Evolutionary conservation across 2,888 invertebrate species (phyloP).

Genomic region (Melinaea menophilus): DNA sequence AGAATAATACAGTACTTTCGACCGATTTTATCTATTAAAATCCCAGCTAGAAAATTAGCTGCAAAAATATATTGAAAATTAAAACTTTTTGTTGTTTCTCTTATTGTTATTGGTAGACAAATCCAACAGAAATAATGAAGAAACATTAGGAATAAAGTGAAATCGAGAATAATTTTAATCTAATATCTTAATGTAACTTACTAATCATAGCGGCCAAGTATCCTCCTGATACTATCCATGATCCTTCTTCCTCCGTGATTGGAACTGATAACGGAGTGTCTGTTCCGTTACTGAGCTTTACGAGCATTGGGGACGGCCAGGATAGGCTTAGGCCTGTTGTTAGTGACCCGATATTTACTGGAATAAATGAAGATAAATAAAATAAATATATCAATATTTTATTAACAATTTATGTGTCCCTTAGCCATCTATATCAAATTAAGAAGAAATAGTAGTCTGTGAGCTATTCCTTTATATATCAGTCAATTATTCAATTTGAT

Average conservation of each 20-base stretch:
- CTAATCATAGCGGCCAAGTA: conserved; percentile 37
- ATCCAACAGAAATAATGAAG: too few relatives aligned
- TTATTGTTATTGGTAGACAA: neutral
- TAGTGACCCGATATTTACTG: conserved; percentile 52
- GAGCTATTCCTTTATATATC: too few relatives aligned
- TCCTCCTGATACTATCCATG: conserved; percentile 46
- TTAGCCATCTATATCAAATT: too few relatives aligned
- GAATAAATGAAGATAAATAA: conserved; percentile 7
- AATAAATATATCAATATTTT: too few relatives aligned
- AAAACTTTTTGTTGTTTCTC: neutral
- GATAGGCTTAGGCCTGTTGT: conserved; percentile 46
- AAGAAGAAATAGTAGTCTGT: too few relatives aligned
- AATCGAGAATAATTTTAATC: too few relatives aligned
- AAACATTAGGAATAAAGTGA: too few relatives aligned
- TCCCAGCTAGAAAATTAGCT: conserved; percentile 24
- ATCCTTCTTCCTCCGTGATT: conserved; percentile 60
- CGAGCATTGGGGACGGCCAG: conserved; percentile 58
- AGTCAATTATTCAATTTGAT: too few relatives aligned
- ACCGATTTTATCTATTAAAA: conserved; percentile 30
- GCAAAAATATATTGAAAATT: conserved; percentile 10
- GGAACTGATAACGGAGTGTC: conserved; percentile 45
- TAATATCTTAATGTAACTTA: conserved; percentile 23
- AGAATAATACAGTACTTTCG: conserved; percentile 31
- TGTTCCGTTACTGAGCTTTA: conserved; percentile 45
- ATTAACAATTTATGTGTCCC: too few relatives aligned